phyloP scores from a whole-genome alignment of 2,113 vertebrate genomes.

The Pseudolaguvia tuberculata region DNA sequence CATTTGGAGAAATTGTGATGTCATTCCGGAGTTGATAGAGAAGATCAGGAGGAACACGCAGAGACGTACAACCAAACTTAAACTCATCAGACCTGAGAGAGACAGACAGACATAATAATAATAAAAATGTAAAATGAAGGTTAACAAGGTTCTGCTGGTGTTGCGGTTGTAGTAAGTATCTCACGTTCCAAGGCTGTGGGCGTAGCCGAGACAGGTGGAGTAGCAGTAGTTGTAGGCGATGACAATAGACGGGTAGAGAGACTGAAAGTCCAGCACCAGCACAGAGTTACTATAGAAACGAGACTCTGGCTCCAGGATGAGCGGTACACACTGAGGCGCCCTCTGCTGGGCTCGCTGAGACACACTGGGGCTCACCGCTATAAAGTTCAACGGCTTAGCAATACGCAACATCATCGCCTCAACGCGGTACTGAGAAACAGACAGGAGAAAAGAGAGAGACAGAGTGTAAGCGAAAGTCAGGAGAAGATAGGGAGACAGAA shows the following conservation, averaged over 20 bases:
- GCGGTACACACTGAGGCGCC: slow-evolving; percentile 85
- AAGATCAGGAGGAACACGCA: slow-evolving; percentile 86
- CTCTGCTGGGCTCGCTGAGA: slow-evolving; percentile 92
- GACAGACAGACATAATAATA: background rate
- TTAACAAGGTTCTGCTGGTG: too few species aligned
- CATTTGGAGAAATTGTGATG: slow-evolving; percentile 90
- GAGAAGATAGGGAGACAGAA: background rate
- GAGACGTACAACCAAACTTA: slow-evolving; percentile 90
- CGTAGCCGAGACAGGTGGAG: slow-evolving; percentile 92
- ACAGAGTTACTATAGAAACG: slow-evolving; percentile 97
- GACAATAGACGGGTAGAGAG: slow-evolving; percentile 92
- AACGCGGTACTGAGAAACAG: slow-evolving; percentile 82
- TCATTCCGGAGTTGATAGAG: slow-evolving; percentile 89
- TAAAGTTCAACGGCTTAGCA: slow-evolving; percentile 96
- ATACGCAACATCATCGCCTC: slow-evolving; percentile 98
- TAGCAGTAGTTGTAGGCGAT: slow-evolving; percentile 99
- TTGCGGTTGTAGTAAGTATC: slow-evolving; percentile 35
- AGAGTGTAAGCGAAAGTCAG: too few species aligned
- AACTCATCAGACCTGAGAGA: slow-evolving; percentile 84
- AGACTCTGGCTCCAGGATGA: slow-evolving; percentile 96
- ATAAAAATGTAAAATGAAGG: rapidly evolving
- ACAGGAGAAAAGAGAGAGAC: slow-evolving; percentile 13
- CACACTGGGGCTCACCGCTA: slow-evolving; percentile 83
- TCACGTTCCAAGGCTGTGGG: slow-evolving; percentile 95
- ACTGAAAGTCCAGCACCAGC: slow-evolving; percentile 95